Conservation (phyloP, 2,113 vertebrate species). For the Acanthochromis polyacanthus region DNA sequence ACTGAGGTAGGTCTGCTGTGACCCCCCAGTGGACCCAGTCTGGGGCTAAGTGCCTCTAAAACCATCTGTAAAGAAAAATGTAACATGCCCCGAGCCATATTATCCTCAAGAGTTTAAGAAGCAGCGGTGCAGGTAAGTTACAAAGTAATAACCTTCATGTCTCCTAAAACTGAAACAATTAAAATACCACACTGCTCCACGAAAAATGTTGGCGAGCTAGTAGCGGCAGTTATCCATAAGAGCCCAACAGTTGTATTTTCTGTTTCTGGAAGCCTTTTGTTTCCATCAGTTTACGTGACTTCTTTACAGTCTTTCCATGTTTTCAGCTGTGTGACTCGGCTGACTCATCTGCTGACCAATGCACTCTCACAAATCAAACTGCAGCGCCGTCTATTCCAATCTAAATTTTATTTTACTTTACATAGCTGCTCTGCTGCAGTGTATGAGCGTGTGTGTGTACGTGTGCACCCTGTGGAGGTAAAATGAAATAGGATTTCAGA, state of each 20-base stretch:
- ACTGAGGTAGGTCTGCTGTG: slow-evolving; percentile 16
- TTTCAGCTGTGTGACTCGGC: slow-evolving; percentile 7
- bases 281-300: neutral
- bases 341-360: slow-evolving; percentile 29
- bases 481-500: slow-evolving; percentile 4
- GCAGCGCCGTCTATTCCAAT: slow-evolving; percentile 15
- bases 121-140: neutral
- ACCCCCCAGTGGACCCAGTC: neutral
- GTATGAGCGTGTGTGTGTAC: neutral
- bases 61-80: slow-evolving; percentile 15
- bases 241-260: slow-evolving; percentile 12
- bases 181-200: neutral
- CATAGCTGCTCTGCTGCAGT: neutral
- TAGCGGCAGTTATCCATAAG: neutral
- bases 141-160: neutral
- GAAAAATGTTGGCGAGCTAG: neutral
- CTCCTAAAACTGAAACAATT: neutral
- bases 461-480: neutral
- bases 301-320: slow-evolving; percentile 24
- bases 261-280: neutral
- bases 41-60: slow-evolving; percentile 18
- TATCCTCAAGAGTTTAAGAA: neutral
- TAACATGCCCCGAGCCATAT: neutral
- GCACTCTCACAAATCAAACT: slow-evolving; percentile 31
- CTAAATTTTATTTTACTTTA: slow-evolving; percentile 11